Conservation (phyloP, 2,113 vertebrate genomes). For the Ceyx melanurus region DNA sequence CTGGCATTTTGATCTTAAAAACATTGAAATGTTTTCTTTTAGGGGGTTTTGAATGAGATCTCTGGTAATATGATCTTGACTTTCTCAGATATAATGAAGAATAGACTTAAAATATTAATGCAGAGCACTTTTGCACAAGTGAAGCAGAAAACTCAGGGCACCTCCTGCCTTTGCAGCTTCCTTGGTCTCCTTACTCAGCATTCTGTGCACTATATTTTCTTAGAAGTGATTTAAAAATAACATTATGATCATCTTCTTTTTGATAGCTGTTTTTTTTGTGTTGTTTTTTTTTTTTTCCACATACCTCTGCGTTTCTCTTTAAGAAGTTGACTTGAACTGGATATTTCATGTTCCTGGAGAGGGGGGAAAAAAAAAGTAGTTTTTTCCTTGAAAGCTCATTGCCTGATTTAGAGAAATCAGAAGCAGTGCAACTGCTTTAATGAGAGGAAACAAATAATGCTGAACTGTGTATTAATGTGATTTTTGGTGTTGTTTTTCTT, state of each 20-base stretch:
- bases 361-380: neutral
- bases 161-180: neutral
- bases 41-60: neutral
- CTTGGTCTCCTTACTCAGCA: neutral
- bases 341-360: neutral
- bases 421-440: neutral
- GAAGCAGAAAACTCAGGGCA: neutral
- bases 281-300: too few relatives aligned
- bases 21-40: neutral
- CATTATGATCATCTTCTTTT: neutral
- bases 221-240: neutral
- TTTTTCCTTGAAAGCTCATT: neutral
- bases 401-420: neutral
- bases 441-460: neutral
- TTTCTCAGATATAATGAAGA: neutral
- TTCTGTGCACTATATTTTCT: neutral
- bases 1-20: neutral
- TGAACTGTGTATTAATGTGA: too few relatives aligned
- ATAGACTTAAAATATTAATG: neutral
- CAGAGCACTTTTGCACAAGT: neutral
- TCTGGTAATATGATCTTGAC: neutral
- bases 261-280: neutral
- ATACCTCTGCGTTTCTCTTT: neutral
- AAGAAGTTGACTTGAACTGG: neutral
- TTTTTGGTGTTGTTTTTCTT: too few relatives aligned